Evolutionary conservation across 2,888 invertebrate species (phyloP).

Genomic region (Matsumyia berberina): DNA sequence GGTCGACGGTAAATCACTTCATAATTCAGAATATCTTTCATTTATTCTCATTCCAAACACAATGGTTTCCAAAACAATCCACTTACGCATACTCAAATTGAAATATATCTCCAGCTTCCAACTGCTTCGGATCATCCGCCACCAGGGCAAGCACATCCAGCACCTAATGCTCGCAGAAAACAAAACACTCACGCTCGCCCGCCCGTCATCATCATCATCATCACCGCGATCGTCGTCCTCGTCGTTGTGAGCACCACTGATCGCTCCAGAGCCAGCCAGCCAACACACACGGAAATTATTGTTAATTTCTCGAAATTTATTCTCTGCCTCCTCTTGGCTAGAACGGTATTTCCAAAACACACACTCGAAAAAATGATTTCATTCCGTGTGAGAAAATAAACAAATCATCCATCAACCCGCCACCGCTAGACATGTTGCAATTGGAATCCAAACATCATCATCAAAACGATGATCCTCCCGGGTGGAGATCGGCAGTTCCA

Average conservation of each 20-base stretch:
- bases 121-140: constrained; percentile 65
- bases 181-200: constrained; percentile 49
- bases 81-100: constrained; percentile 68
- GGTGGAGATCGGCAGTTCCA: constrained; percentile 28
- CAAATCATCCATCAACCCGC: constrained; percentile 73
- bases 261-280: constrained; percentile 1
- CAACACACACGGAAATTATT: constrained; percentile 70
- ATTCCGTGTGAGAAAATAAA: constrained; percentile 68
- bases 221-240: constrained; percentile 6
- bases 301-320: constrained; percentile 71
- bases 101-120: constrained; percentile 56
- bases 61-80: constrained; percentile 71
- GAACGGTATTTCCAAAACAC: constrained; percentile 59
- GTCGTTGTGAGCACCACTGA: constrained; percentile 34
- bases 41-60: constrained; percentile 43
- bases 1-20: constrained; percentile 52
- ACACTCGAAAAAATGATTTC: constrained; percentile 43
- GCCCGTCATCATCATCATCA: constrained; percentile 48
- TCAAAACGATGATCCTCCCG: constrained; percentile 66
- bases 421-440: constrained; percentile 73
- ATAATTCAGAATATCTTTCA: constrained; percentile 63
- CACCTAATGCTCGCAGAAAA: constrained; percentile 31
- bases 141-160: constrained; percentile 22
- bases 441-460: constrained; percentile 73
- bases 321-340: constrained; percentile 49